Evolutionary conservation across 2,888 invertebrate species (phyloP), one percentile per base, ranked within the genome.

Genomic region (Drosophila meridionalis): DNA sequence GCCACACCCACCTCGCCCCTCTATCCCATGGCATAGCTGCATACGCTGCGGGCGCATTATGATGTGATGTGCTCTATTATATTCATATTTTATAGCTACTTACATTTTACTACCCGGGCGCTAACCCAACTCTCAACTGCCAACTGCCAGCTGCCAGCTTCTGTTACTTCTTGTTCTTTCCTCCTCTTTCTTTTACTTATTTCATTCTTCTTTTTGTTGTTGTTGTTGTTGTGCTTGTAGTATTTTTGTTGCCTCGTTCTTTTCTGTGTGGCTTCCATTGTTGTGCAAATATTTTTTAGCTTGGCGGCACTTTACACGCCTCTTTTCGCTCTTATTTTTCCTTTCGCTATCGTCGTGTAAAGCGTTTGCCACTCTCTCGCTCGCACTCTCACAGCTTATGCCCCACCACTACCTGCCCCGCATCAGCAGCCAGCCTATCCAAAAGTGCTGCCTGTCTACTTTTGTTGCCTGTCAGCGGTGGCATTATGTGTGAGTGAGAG

Each of bases 31-130:
- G 28, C 62, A 59, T 77, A 52, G 57, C 55, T 59, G 70, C 67
- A 72, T 58, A 56, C 71, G 72, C 73, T 80, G 83, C 69, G 80
- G 83, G 80, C 81, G 76, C 76, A 72, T 83, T 76, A 83, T 83
- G 80, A 80, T 82, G 83, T 83, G 81, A 82, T 83, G 80, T 80
- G 73, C 82, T 82, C 83, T 82, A 83, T 83, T 83, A 83, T 83
- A 83, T 83, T 83, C 85, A 83, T 82, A 83, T 84, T 83, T 83
- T 83, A 83, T 83, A 84, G 83, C 85, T 83, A 85, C 83, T 83
- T 83, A 83, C 84, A 73, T 84, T 83, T 83, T 82, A 82, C 76
- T 65, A 67, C 78, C 62, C 67, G 28, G 65, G 63, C 32, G 47
- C 57, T 57, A 57, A 65, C 52, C 57, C 66, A 53, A 52, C 76